A percentile compares a stretch with the other conserved stretches of the same genome.
Evolutionary conservation across 2,113 vertebrate species (phyloP).

Genomic region (Archocentrus centrarchus): DNA sequence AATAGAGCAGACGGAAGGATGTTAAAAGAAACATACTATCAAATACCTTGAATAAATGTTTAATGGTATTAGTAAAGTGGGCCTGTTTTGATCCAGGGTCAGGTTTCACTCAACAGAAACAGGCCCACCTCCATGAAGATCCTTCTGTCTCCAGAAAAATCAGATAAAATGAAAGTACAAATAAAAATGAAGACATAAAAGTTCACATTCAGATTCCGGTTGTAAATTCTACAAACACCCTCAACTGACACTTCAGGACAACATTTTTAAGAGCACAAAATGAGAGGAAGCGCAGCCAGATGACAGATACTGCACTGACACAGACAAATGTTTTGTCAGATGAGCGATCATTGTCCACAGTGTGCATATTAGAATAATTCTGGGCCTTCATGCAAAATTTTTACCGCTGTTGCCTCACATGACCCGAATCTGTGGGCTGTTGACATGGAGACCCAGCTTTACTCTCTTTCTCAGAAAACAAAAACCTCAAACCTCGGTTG

Average conservation of each 20-base stretch:
- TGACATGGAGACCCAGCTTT: background rate
- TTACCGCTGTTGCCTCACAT: too few species aligned
- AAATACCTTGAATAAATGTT: background rate
- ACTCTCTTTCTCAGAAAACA: background rate
- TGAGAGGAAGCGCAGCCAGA: background rate
- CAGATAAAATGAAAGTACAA: background rate
- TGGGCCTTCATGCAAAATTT: too few species aligned
- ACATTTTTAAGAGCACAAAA: background rate
- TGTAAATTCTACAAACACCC: too few species aligned
- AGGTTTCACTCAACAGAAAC: background rate
- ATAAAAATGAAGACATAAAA: background rate
- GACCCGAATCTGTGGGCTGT: too few species aligned
- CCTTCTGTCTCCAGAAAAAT: background rate
- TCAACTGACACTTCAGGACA: background rate
- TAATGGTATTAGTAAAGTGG: background rate
- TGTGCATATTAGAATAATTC: too few species aligned
- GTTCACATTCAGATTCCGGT: background rate
- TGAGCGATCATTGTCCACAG: too few species aligned
- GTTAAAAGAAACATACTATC: background rate
- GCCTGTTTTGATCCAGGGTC: too few species aligned
- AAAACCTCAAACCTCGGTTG: background rate
- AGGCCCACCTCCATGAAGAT: background rate
- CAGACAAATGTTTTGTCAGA: background rate
- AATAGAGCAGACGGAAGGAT: background rate
- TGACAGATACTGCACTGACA: background rate